phyloP scores from a whole-genome alignment of 2,888 invertebrate species.

The Cryptophagus acutangulus region DNA sequence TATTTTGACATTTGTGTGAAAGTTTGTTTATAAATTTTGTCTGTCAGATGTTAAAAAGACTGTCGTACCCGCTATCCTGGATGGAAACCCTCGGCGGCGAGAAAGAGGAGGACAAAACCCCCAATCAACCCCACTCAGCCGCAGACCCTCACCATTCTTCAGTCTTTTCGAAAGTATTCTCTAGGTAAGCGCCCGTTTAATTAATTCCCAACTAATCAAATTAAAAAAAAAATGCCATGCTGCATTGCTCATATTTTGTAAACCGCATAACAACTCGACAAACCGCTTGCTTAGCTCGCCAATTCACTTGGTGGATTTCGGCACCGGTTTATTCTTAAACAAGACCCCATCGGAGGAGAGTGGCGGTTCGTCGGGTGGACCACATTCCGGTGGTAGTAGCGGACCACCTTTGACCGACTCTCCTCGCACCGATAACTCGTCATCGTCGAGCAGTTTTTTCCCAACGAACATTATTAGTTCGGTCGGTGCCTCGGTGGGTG shows the following conservation, averaged over 20 bases:
- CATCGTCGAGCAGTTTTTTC: constrained; percentile 43
- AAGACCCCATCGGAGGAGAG: constrained; percentile 91
- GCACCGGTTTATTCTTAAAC: constrained; percentile 87
- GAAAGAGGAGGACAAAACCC: constrained; percentile 54
- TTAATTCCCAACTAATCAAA: not conserved
- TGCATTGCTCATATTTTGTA: no score
- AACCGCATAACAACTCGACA: constrained; percentile 8
- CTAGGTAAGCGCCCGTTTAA: constrained; percentile 60
- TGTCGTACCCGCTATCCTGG: constrained; percentile 88
- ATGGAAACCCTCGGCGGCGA: constrained; percentile 84
- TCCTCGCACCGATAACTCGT: constrained; percentile 45
- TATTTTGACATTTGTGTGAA: not conserved
- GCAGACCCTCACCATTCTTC: constrained; percentile 60
- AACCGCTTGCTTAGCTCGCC: constrained; percentile 63
- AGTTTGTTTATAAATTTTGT: constrained; percentile 8
- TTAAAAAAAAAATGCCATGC: no score
- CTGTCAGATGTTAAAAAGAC: constrained; percentile 82
- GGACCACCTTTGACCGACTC: constrained; percentile 63
- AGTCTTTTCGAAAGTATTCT: constrained; percentile 87
- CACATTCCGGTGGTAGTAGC: constrained; percentile 44
- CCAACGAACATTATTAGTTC: constrained; percentile 47
- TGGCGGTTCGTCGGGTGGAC: constrained; percentile 60
- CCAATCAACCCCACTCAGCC: constrained; percentile 44
- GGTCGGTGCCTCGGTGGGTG: constrained; percentile 44
- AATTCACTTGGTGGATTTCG: constrained; percentile 93